These are phyloP conservation scores for Pseudopodoces humilis DNA, from an alignment of 2,113 vertebrate species.

Conservation along the genomic window DNA sequence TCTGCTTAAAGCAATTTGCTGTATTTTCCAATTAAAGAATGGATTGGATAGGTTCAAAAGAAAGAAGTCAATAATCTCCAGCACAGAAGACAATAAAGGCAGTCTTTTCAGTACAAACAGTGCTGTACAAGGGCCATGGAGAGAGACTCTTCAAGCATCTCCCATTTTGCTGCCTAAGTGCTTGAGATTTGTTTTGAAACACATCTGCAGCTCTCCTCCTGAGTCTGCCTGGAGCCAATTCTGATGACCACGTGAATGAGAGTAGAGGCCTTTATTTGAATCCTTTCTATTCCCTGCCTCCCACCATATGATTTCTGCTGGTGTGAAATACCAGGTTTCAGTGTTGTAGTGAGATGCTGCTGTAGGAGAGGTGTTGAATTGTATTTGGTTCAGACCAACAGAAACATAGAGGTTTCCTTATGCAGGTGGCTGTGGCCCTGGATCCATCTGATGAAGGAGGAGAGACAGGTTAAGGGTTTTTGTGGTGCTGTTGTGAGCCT, in stretches of 20 bases:
- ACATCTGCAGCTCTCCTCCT: not conserved
- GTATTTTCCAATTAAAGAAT: not conserved
- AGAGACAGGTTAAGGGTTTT: not conserved
- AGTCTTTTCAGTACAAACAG: not conserved
- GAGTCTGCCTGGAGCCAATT: not conserved
- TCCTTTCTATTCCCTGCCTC: not conserved
- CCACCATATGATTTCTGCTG: fast-evolving
- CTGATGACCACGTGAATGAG: not conserved
- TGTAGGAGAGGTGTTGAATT: not conserved
- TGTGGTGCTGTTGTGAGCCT: not conserved
- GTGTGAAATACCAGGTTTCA: not conserved
- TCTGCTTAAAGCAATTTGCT: not conserved
- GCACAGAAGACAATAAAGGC: not conserved
- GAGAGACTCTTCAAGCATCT: not conserved
- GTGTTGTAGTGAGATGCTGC: not conserved
- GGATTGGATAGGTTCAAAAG: not conserved
- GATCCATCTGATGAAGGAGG: not conserved
- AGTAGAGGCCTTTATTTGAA: not conserved
- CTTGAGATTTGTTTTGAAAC: not conserved
- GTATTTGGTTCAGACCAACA: not conserved
- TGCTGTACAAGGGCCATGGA: not conserved
- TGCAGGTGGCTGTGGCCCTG: not conserved
- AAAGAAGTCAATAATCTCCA: not conserved
- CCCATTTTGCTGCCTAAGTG: not conserved
- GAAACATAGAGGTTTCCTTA: fast-evolving